Evolutionary conservation across 2,888 invertebrate genomes (phyloP), one percentile per base, ranked within the genome.

Genomic region (Elaeidobius kamerunicus): DNA sequence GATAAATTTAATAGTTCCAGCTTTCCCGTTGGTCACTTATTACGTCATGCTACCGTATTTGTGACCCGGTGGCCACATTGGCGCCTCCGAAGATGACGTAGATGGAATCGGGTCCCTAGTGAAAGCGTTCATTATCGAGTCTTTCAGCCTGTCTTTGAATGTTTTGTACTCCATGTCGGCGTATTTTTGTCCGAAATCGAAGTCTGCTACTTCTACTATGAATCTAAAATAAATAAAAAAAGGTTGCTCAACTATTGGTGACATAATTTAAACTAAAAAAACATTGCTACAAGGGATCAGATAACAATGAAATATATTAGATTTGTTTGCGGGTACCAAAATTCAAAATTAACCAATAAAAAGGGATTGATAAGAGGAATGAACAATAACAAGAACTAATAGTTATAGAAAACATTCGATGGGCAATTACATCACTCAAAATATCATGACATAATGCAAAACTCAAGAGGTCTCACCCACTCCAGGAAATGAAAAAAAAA

Each of bases 161-260:
- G 91, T 90, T 75, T 90, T 91, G 69, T 91, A 92, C 66, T 91
- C 91, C 74, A 89, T 78, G 61, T 91, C 88, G 12, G 84, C 81
- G 61, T 81, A 83, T 66, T 83, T 81, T 64, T 86, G 87, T 0
- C 91, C 90, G 69, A 93, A 93, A 71, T 93, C 90, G 67, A 93
- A 93, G 71, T 93, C 88, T 0, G 93, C 92, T 11, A 91, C 91
- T 77, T 93, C 93, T 38, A 93, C 81, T 2, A 83, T 85, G 65
- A 86, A 86, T 60, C 87, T 87, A 71, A 3, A 72, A 45, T n/a
- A n/a, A n/a, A n/a, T n/a, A n/a, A n/a, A 19, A 41, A 28, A 30
- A 38, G 7, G 32, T 38, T 14, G 4, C 11, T 2, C 9, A 28
- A 28, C 2, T 28, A 3, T n/a, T 28, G 9, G 2, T n/a, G 12